phyloP scores from a whole-genome alignment of 53 echinoderm and acorn worm genomes.

The Mesocentrotus franciscanus region DNA sequence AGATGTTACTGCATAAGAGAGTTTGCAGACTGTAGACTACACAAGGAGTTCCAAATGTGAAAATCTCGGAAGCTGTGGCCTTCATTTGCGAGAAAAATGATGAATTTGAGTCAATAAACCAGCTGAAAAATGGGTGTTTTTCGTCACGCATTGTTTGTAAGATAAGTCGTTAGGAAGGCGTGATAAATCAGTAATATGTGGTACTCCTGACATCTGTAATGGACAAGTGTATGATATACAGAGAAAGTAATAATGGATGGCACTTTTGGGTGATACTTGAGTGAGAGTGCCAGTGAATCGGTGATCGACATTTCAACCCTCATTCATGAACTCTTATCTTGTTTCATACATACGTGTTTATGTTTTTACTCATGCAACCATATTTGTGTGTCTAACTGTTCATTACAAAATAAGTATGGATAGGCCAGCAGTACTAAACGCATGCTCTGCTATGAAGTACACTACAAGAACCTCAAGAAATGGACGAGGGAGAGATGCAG shows the following conservation, averaged over 20 bases:
- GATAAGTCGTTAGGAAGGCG: constrained; percentile 32
- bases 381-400: too few relatives aligned
- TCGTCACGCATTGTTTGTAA: constrained; percentile 20
- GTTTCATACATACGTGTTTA: too few relatives aligned
- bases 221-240: constrained; percentile 5
- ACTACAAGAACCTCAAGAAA: too few relatives aligned
- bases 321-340: neutral
- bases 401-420: too few relatives aligned
- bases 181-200: constrained; percentile 52
- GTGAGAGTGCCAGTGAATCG: neutral
- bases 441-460: too few relatives aligned
- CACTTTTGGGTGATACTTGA: neutral
- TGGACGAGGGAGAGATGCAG: too few relatives aligned
- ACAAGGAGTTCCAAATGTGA: too few relatives aligned
- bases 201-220: neutral
- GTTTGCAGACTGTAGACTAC: too few relatives aligned
- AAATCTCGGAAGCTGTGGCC: neutral
- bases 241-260: constrained; percentile 7
- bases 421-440: too few relatives aligned
- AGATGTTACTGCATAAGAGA: too few relatives aligned
- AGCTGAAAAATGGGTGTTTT: constrained; percentile 40
- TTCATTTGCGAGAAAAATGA: neutral
- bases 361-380: too few relatives aligned
- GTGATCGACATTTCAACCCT: neutral
- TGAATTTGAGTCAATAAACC: neutral